Conservation (phyloP, 2,797 vertebrate genomes). For the Trachurus trachurus region DNA sequence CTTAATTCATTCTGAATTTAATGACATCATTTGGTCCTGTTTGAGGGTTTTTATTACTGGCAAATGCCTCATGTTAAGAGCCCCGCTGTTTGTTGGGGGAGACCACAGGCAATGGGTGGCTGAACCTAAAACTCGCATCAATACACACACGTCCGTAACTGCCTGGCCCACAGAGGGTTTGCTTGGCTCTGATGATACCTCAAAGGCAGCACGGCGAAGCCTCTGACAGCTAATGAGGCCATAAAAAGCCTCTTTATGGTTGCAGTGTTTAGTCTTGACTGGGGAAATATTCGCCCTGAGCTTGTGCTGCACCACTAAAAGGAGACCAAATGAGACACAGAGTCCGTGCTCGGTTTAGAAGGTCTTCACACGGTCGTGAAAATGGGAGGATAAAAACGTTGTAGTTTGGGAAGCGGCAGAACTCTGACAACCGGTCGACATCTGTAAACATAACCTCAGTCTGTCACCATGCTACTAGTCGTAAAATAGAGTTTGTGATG, state of each 20-base stretch:
- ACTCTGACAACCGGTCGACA: constrained; percentile 26
- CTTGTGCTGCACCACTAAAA: constrained; percentile 70
- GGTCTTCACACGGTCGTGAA: constrained; percentile 64
- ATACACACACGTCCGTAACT: constrained; percentile 45
- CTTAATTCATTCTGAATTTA: constrained; percentile 82
- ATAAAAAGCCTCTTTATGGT: constrained; percentile 83
- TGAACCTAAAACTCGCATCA: constrained; percentile 54
- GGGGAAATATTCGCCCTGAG: constrained; percentile 78
- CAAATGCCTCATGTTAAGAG: constrained; percentile 74
- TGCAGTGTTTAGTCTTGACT: constrained; percentile 80
- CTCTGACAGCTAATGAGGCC: constrained; percentile 84
- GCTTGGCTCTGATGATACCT: constrained; percentile 80
- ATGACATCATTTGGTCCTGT: constrained; percentile 83
- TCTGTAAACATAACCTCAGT: constrained; percentile 27
- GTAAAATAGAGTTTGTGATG: constrained; percentile 32
- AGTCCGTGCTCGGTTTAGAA: constrained; percentile 61
- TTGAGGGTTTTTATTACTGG: constrained; percentile 78
- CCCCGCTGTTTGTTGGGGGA: constrained; percentile 66
- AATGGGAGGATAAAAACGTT: constrained; percentile 52
- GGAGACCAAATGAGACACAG: constrained; percentile 69
- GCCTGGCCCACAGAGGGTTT: constrained; percentile 63
- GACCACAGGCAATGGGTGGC: constrained; percentile 74
- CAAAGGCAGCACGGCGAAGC: constrained; percentile 75
- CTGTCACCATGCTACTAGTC: constrained; percentile 26
- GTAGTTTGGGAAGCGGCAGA: constrained; percentile 37